phyloP scores from a whole-genome alignment of 2,797 vertebrate species.

The Sciurus carolinensis region DNA sequence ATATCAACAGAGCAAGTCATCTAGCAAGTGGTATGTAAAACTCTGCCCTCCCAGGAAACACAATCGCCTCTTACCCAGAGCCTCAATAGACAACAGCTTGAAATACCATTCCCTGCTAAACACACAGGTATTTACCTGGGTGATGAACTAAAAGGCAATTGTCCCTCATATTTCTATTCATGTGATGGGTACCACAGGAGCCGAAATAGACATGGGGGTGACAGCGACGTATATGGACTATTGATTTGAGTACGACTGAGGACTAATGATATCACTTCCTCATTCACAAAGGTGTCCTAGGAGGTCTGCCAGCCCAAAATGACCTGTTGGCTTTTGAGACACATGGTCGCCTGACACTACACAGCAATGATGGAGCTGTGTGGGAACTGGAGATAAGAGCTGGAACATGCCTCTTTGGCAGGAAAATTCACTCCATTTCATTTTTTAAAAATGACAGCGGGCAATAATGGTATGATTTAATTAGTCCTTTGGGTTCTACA shows the following conservation, averaged over 20 bases:
- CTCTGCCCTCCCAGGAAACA: slow-evolving; percentile 44
- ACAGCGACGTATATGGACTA: not conserved
- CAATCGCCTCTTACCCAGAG: slow-evolving; percentile 50
- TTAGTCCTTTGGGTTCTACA: slow-evolving; percentile 87
- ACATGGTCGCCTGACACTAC: not conserved
- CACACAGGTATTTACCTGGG: slow-evolving; percentile 54
- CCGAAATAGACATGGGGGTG: not conserved
- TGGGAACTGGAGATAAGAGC: slow-evolving; percentile 69
- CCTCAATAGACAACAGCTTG: slow-evolving; percentile 10
- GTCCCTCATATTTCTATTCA: slow-evolving; percentile 50
- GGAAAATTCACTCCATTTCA: slow-evolving; percentile 79
- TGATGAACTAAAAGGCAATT: slow-evolving; percentile 68
- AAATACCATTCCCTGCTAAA: slow-evolving; percentile 33
- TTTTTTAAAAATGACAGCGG: slow-evolving; percentile 70
- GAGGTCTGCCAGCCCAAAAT: slow-evolving; percentile 62
- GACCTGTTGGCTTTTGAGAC: slow-evolving; percentile 65
- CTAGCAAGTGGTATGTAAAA: not conserved
- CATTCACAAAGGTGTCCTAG: slow-evolving; percentile 46
- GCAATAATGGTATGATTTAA: slow-evolving; percentile 84
- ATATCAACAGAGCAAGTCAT: not conserved
- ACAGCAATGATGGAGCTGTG: not conserved
- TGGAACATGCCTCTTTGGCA: slow-evolving; percentile 68
- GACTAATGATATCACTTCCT: slow-evolving; percentile 20
- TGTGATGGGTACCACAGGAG: slow-evolving; percentile 34
- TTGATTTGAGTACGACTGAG: slow-evolving; percentile 48